Evolutionary conservation across 2,113 vertebrate genomes (phyloP), one percentile per base, ranked within the genome.

Genomic region (Hystrix brachyura): DNA sequence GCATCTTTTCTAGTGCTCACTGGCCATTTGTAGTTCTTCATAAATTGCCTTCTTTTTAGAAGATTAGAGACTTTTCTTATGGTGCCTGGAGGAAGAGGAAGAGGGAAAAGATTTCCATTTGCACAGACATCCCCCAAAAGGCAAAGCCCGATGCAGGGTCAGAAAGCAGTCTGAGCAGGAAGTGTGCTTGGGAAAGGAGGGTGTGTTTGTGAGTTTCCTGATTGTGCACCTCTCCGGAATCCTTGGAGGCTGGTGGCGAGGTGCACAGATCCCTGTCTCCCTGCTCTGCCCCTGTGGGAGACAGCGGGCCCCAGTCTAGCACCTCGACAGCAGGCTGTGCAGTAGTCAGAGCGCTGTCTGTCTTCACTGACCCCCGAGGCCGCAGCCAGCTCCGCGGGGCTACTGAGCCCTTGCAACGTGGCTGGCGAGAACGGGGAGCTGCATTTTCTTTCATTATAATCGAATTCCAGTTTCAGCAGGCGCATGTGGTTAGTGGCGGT

Each of bases 281-380:
- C 53, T 2, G 14, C 11, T 48, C n/a, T 32, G 21, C 80, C 48
- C 34, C 83, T 23, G 0, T 25, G 19, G 10, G 23, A 83, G 83
- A 79, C 38, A 5, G 4, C 81, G 71, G 62, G 3, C 27, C 57
- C 43, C 3, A 27, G 88, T 17, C 34, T 19, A 0, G 53, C 43
- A 0, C 11, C 19, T 55, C 2, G 9, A 0, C 23, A 11, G 17
- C 7, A 5, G 18, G 9, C 5, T 3, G 0, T 27, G 69, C 8
- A 3, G 3, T 9, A 19, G 29, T 2, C 53, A 27, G 3, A 4
- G 25, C 0, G 0, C 32, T 13, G 18, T 13, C 3, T 5, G 0
- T 11, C 82, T 59, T 67, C 5, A 0, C 3, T 14, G 5, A 1
- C 32, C 12, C 3, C 0, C 0, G 3, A 34, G 65, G 32, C 43